Base-by-base conservation (phyloP, 2,888 invertebrate species). In the Lissocephala sabroskyi region DNA sequence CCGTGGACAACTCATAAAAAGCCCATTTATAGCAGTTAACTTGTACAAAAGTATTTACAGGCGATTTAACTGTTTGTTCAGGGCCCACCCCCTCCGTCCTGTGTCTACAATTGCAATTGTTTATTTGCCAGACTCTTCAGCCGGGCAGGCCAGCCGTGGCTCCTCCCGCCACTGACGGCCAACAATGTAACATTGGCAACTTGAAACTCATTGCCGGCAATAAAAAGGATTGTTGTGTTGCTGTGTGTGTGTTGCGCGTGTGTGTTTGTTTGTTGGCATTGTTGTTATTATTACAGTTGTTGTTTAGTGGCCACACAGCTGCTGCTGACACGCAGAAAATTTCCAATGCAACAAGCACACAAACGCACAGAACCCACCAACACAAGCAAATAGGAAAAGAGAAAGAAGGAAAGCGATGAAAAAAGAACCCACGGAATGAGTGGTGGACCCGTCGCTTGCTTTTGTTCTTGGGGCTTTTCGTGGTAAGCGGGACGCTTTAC, bases 1-100 rank as follows among this genome's bases (percentile, higher is more conserved):
- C 74, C 66, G 54, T 66, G 60, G 53, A 65, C 59, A 62, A 75
- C 76, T 76, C 68, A 76, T 70, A 76, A 76, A 73, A 76, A 53
- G 62, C 62, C 76, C 68, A 70, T 76, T 70, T 73, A 76, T 76
- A 73, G 73, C 76, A 65, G 68, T 70, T 70, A 70, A 76, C 68
- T 76, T 68, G 76, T 65, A 68, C 59, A 67, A 70, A 70, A 70
- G 76, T 70, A 70, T 70, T 70, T 70, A 70, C 68, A 76, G 68
- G 65, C 76, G 68, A 68, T 68, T 68, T 76, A 73, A 67, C 68
- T 68, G 68, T 62, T 73, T 67, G 56, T 50, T n/a, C n/a, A n/a
- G n/a, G n/a, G n/a, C n/a, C n/a, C n/a, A n/a, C n/a, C n/a, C n/a
- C n/a, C n/a, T n/a, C n/a, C 7, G 23, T 23, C 3, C 7, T 23